Conservation (phyloP, 1,140 invertebrate species). For the Drosophila seguyi region DNA sequence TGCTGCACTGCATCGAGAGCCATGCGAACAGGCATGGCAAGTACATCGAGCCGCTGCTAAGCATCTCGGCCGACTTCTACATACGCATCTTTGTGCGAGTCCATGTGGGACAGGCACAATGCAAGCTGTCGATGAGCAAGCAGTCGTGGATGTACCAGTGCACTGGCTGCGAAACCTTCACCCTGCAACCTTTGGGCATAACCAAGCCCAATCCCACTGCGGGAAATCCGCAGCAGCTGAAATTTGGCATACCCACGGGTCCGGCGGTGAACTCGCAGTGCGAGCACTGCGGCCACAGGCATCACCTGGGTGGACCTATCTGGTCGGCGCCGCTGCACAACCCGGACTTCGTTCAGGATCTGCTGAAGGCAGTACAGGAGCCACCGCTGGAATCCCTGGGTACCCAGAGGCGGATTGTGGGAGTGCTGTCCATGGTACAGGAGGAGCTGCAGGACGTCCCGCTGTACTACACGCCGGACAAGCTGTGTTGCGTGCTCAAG, state of each 20-base stretch:
- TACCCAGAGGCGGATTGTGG: constrained; percentile 92
- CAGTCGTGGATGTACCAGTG: constrained; percentile 95
- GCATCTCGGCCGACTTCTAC: constrained; percentile 98
- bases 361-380: constrained; percentile 85
- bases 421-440: constrained; percentile 89
- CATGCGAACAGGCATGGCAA: constrained; percentile 97
- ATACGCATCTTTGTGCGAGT: constrained; percentile 97
- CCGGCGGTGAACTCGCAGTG: constrained; percentile 90
- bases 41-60: constrained; percentile 96
- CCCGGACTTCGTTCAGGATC: constrained; percentile 89
- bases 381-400: constrained; percentile 85
- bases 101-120: constrained; percentile 91
- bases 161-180: constrained; percentile 92
- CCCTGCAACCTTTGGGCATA: constrained; percentile 91
- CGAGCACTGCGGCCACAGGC: constrained; percentile 90
- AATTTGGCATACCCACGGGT: constrained; percentile 89
- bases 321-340: constrained; percentile 96
- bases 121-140: constrained; percentile 94
- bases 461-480: constrained; percentile 93
- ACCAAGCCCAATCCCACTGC: constrained; percentile 87
- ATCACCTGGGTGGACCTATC: constrained; percentile 96
- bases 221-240: constrained; percentile 87
- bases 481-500: constrained; percentile 88
- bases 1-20: constrained; percentile 95
- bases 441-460: constrained; percentile 94